Evolutionary conservation across 2,797 vertebrate species (phyloP).

Genomic region (Pachyuromys duprasi): DNA sequence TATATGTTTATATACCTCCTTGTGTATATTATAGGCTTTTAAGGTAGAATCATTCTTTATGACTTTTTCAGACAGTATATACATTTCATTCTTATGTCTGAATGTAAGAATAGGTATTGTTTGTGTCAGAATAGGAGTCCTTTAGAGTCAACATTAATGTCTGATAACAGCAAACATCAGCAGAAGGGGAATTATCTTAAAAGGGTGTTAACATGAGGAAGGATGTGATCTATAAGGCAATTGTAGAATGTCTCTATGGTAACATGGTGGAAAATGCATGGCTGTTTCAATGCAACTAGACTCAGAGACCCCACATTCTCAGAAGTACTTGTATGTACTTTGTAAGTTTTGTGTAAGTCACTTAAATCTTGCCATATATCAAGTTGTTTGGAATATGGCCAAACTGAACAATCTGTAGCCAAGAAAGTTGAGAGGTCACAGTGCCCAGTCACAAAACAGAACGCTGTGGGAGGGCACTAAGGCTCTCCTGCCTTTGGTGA

Average conservation of each 20-base stretch:
- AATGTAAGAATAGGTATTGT: neutral
- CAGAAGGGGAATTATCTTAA: neutral
- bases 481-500: conserved; percentile 12
- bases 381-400: conserved; percentile 70
- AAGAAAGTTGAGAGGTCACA: conserved; percentile 66
- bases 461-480: neutral
- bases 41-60: neutral
- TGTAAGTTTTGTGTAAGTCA: conserved; percentile 68
- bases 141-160: neutral
- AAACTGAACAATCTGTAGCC: conserved; percentile 74
- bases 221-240: neutral
- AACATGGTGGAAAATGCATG: neutral
- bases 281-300: conserved; percentile 27
- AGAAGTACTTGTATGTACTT: conserved; percentile 9
- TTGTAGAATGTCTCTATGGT: neutral
- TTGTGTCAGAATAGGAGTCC: neutral
- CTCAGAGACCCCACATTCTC: conserved; percentile 60
- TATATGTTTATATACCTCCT: neutral
- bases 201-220: neutral
- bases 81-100: neutral
- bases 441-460: conserved; percentile 57
- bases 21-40: neutral
- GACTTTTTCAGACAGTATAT: neutral
- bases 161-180: conserved; percentile 12
- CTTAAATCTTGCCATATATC: conserved; percentile 75